Percentiles rank a stretch among this genome's conserved stretches.
Conservation (phyloP, 1,140 invertebrate species). For the Leptonema lineaticorne region DNA sequence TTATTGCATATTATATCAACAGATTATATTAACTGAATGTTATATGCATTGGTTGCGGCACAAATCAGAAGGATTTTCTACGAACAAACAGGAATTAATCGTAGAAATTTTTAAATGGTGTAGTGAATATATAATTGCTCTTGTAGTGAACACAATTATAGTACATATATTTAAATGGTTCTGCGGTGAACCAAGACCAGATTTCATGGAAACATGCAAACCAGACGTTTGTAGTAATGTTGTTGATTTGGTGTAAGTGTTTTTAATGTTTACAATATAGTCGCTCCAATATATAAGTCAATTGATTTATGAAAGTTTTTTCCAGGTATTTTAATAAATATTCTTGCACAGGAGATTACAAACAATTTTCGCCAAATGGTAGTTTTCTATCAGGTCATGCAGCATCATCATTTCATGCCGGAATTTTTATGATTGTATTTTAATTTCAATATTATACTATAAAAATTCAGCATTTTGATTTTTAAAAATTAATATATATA, state of each 20-base stretch:
- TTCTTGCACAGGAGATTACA: too few species aligned
- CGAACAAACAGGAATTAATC: neutral
- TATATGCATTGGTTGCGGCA: neutral
- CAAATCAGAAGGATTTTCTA: neutral
- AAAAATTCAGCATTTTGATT: neutral
- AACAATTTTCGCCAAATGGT: too few species aligned
- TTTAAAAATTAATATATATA: neutral
- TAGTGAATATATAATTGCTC: slow-evolving; percentile 59
- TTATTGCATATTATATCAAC: neutral
- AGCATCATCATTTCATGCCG: slow-evolving; percentile 65
- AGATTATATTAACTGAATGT: neutral
- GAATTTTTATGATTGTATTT: slow-evolving; percentile 72
- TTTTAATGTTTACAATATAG: too few species aligned
- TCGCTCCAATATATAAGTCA: too few species aligned
- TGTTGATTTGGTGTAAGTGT: neutral
- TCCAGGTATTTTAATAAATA: too few species aligned
- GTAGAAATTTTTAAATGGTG: slow-evolving; percentile 50
- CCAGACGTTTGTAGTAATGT: slow-evolving; percentile 51
- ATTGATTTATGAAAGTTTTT: too few species aligned
- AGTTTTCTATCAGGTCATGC: slow-evolving; percentile 81
- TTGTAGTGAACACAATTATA: slow-evolving; percentile 56
- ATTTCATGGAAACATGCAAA: slow-evolving; percentile 70
- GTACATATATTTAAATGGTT: slow-evolving; percentile 64
- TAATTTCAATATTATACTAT: slow-evolving; percentile 39
- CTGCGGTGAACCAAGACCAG: slow-evolving; percentile 68